Conservation (phyloP, 2,797 vertebrate genomes). For the Arrhamphus sclerolepis region DNA sequence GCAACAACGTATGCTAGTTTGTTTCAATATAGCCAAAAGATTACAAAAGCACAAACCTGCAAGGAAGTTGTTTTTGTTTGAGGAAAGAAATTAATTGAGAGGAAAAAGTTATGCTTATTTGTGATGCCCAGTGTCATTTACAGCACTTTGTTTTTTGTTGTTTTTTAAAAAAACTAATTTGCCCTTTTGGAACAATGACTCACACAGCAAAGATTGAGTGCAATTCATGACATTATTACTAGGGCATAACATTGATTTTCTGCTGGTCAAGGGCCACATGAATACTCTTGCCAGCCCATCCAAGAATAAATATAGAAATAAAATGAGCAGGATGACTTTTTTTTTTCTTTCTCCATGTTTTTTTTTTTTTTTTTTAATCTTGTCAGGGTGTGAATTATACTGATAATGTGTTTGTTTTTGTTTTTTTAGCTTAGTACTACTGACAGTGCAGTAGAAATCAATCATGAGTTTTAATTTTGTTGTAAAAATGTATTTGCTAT, state of each 20-base stretch:
- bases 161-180: constrained; percentile 41
- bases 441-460: constrained; percentile 64
- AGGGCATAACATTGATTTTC: constrained; percentile 75
- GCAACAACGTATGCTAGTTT: neutral
- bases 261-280: constrained; percentile 66
- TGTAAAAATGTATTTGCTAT: constrained; percentile 59
- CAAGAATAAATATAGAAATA: constrained; percentile 54
- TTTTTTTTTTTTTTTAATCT: constrained; percentile 71
- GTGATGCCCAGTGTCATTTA: constrained; percentile 57
- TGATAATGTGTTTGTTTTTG: constrained; percentile 62
- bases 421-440: constrained; percentile 44
- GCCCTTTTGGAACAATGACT: constrained; percentile 59
- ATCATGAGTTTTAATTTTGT: constrained; percentile 66
- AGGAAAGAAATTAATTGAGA: too few species aligned
- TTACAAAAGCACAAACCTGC: too few species aligned
- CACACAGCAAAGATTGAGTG: constrained; percentile 65
- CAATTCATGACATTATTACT: constrained; percentile 72
- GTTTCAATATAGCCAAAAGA: neutral
- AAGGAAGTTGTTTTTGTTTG: neutral
- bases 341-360: constrained; percentile 51
- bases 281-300: constrained; percentile 50
- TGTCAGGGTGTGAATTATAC: constrained; percentile 61
- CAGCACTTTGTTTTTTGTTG: constrained; percentile 19
- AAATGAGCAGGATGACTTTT: constrained; percentile 52
- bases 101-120: constrained; percentile 27